Evolutionary conservation across 2,113 vertebrate species (phyloP).

Genomic region (Percina caprodes): DNA sequence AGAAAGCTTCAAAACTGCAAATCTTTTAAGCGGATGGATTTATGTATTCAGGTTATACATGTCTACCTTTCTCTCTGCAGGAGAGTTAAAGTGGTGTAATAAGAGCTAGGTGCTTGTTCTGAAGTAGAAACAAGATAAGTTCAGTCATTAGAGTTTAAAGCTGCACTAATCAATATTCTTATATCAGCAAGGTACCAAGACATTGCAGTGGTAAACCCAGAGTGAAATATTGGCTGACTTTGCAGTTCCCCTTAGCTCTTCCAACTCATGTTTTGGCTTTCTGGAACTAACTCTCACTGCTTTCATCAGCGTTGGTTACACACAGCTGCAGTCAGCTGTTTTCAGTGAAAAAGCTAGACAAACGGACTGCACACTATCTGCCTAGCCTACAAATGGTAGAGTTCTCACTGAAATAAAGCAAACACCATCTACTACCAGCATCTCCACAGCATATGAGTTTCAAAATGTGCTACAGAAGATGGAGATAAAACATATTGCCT

Average conservation of each 20-base stretch:
- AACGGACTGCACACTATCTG: background rate
- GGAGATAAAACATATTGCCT: background rate
- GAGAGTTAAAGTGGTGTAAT: background rate
- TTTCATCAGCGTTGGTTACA: background rate
- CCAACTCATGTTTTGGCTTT: background rate
- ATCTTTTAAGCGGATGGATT: background rate
- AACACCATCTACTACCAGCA: slow-evolving; percentile 22
- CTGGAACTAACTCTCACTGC: background rate
- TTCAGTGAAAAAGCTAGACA: background rate
- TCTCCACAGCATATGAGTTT: slow-evolving; percentile 18
- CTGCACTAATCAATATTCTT: slow-evolving; percentile 6
- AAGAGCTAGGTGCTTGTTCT: background rate
- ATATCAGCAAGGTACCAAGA: background rate
- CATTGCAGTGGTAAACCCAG: background rate
- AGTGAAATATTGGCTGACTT: background rate
- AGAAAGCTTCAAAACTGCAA: background rate
- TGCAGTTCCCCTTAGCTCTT: background rate
- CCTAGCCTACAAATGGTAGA: background rate
- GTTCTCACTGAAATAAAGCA: slow-evolving; percentile 38
- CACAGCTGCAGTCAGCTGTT: background rate
- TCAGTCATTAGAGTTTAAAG: background rate
- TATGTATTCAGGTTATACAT: slow-evolving; percentile 31
- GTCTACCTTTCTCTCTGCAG: background rate
- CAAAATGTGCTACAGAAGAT: slow-evolving; percentile 7
- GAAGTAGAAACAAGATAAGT: background rate